A percentile compares a stretch with the other conserved stretches of the same genome.
Evolutionary conservation across 1,140 invertebrate genomes (phyloP).

Genomic region (Ips nitidus): DNA sequence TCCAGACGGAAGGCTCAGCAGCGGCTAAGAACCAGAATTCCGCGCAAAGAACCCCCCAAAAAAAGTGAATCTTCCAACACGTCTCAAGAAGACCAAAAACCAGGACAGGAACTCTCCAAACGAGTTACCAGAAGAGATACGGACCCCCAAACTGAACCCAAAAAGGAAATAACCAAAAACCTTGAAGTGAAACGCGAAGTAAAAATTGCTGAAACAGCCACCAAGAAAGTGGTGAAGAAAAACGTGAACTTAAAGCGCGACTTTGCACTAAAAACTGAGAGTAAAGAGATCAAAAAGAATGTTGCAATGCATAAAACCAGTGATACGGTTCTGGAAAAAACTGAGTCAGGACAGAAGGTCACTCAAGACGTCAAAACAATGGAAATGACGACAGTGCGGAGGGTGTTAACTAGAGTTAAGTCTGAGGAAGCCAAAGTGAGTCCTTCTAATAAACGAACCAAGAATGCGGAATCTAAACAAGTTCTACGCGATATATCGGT

Average conservation of each 20-base stretch:
- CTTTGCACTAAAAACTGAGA: slow-evolving; percentile 27
- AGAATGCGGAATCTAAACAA: too few relatives aligned
- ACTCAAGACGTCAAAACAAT: slow-evolving; percentile 21
- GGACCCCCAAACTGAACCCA: background rate
- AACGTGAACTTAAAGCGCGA: slow-evolving; percentile 29
- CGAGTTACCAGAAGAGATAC: slow-evolving; percentile 23
- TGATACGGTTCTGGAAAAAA: slow-evolving; percentile 34
- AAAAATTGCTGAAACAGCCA: slow-evolving; percentile 22
- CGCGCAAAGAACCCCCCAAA: slow-evolving; percentile 8
- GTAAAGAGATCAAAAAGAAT: slow-evolving; percentile 27
- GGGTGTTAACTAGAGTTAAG: slow-evolving; percentile 17
- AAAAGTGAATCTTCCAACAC: background rate
- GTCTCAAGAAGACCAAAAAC: slow-evolving; percentile 9
- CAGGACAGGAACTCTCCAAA: slow-evolving; percentile 12
- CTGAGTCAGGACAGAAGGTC: slow-evolving; percentile 13
- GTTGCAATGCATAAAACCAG: slow-evolving; percentile 26
- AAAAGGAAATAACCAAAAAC: slow-evolving; percentile 32
- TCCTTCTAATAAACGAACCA: too few relatives aligned
- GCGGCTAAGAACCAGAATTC: slow-evolving; percentile 17
- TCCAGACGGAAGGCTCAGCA: slow-evolving; percentile 34
- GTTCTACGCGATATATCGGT: too few relatives aligned
- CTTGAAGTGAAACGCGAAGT: slow-evolving; percentile 31
- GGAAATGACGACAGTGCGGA: slow-evolving; percentile 20
- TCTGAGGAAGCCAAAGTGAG: background rate
- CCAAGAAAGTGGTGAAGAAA: slow-evolving; percentile 28